phyloP scores from a whole-genome alignment of 2,113 vertebrate species.

The Ancistrus triradiatus region DNA sequence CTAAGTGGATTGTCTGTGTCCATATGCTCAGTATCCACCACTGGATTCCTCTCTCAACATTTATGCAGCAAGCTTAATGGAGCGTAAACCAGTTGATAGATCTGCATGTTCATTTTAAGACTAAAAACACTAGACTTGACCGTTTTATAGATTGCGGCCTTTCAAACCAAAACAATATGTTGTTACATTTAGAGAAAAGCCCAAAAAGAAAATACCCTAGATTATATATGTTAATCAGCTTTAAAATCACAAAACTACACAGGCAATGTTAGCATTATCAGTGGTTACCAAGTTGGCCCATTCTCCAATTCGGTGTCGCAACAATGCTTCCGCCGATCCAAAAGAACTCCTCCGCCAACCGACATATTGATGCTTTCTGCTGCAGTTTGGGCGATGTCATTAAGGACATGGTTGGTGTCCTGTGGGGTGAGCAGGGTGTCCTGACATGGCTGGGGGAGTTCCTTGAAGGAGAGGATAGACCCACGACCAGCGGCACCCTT shows the following conservation, averaged over 20 bases:
- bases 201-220: too few relatives aligned
- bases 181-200: too few relatives aligned
- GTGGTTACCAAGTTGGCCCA: constrained; percentile 80
- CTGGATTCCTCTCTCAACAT: neutral
- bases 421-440: constrained; percentile 4
- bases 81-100: too few relatives aligned
- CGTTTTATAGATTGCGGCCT: too few relatives aligned
- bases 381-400: constrained; percentile 68
- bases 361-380: constrained; percentile 72
- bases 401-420: constrained; percentile 46
- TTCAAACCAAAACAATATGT: too few relatives aligned
- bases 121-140: too few relatives aligned
- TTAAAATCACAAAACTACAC: neutral
- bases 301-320: constrained; percentile 75
- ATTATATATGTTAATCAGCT: too few relatives aligned
- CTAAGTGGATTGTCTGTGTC: constrained; percentile 63
- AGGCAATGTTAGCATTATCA: neutral
- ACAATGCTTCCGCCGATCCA: constrained; percentile 86
- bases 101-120: too few relatives aligned
- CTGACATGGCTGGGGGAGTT: neutral
- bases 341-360: constrained; percentile 81
- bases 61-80: neutral
- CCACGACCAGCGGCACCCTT: neutral
- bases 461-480: neutral
- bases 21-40: neutral